Conservation (phyloP, 2,797 vertebrate species). For the Apogon talboti region DNA sequence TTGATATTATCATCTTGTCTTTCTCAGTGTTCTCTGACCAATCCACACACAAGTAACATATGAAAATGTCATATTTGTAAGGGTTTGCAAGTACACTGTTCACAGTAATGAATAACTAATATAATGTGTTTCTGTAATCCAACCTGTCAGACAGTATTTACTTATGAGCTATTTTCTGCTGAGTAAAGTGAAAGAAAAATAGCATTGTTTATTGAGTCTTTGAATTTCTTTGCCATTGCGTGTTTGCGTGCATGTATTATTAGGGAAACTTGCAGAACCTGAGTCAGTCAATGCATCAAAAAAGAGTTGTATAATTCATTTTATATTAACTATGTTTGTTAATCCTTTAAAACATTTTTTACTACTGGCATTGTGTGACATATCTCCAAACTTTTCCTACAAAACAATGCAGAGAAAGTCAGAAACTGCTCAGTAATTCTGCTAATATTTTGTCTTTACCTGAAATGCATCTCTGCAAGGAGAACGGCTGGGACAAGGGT, state of each 20-base stretch:
- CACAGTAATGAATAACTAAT: neutral
- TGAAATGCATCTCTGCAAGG: conserved; percentile 49
- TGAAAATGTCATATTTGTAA: conserved; percentile 1
- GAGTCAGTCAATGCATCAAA: neutral
- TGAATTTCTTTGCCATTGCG: conserved; percentile 20
- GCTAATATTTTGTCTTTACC: neutral
- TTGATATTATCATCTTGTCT: no score
- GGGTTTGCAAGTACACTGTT: neutral
- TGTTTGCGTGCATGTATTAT: conserved; percentile 27
- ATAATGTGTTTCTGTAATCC: neutral
- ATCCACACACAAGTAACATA: neutral
- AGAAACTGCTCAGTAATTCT: neutral
- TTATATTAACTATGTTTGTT: neutral
- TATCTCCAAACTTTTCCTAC: neutral
- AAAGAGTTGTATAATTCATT: neutral
- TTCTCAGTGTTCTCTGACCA: neutral
- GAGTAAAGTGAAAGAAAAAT: conserved; percentile 20
- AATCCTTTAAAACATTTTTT: neutral
- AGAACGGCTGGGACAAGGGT: conserved; percentile 69
- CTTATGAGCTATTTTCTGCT: conserved; percentile 13
- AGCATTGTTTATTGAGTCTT: conserved; percentile 12
- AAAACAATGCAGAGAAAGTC: neutral
- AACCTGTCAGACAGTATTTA: conserved; percentile 15
- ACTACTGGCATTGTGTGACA: neutral
- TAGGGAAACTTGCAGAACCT: neutral